These are phyloP conservation scores for Apodemia duryi DNA, from an alignment of 2,888 invertebrate species.

Conservation along the genomic window DNA sequence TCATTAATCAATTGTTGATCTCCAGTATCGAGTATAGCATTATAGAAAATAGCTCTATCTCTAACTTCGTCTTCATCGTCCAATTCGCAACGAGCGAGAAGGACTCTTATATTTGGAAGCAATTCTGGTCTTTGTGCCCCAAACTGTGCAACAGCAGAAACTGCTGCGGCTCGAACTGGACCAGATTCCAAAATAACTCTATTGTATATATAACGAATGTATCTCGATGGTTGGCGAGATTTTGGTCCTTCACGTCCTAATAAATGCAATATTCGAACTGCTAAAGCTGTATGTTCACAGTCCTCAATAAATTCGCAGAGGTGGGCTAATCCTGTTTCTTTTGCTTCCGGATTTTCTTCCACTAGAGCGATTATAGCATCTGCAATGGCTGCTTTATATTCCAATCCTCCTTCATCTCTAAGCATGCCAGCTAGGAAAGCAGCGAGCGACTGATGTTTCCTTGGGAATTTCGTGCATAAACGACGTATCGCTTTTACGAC, in stretches of 20 bases:
- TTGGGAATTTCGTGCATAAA: conserved; percentile 96
- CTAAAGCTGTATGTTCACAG: conserved; percentile 97
- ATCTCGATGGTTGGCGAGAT: conserved; percentile 93
- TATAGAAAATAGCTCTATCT: conserved; percentile 98
- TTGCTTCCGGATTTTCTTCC: conserved; percentile 98
- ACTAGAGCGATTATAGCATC: conserved; percentile 98
- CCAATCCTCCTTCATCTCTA: conserved; percentile 96
- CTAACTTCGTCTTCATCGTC: conserved; percentile 99
- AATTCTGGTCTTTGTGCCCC: conserved; percentile 92
- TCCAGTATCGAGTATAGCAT: conserved; percentile 87
- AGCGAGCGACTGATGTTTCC: conserved; percentile 97
- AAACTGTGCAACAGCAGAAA: conserved; percentile 98
- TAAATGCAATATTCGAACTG: conserved; percentile 96
- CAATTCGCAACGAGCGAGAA: conserved; percentile 92
- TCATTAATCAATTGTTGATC: conserved; percentile 86
- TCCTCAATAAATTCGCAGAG: conserved; percentile 99
- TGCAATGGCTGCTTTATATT: conserved; percentile 98
- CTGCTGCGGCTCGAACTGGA: conserved; percentile 97
- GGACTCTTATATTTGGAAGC: conserved; percentile 85
- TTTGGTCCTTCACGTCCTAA: conserved; percentile 98
- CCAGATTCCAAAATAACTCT: conserved; percentile 97
- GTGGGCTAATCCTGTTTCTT: conserved; percentile 97
- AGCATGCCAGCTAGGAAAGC: conserved; percentile 98
- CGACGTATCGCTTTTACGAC: conserved; percentile 96
- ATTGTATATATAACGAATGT: conserved; percentile 92